Percentiles rank a stretch among this genome's conserved stretches.
phyloP scores from a whole-genome alignment of 2,797 vertebrate genomes.

The Alauda arvensis region DNA sequence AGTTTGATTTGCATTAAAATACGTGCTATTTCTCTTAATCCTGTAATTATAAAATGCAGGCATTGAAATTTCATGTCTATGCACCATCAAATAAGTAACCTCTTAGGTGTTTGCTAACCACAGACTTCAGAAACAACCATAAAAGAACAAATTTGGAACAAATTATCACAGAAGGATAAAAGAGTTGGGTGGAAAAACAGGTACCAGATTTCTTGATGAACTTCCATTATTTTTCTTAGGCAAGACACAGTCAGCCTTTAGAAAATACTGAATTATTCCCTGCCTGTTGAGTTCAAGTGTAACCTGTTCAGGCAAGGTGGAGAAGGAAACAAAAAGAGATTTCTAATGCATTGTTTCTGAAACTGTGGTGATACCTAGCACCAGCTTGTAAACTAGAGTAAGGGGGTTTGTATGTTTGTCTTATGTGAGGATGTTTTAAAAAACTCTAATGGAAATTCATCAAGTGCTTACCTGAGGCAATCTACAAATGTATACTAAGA shows the following conservation, averaged over 20 bases:
- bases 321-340: neutral
- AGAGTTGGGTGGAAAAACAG: neutral
- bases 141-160: neutral
- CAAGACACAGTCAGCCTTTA: neutral
- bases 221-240: neutral
- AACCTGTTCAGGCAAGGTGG: neutral
- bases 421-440: neutral
- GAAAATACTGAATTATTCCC: neutral
- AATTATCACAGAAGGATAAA: neutral
- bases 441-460: neutral
- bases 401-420: neutral
- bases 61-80: neutral
- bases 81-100: neutral
- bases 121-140: neutral
- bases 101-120: neutral
- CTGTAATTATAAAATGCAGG: neutral
- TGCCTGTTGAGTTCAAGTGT: neutral
- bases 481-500: neutral
- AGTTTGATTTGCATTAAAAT: neutral
- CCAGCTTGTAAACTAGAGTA: neutral
- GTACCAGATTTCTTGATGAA: neutral
- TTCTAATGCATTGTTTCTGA: neutral
- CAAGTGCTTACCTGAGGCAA: neutral
- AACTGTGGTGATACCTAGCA: neutral
- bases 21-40: neutral